phyloP scores from a whole-genome alignment of 2,888 invertebrate genomes.

The Drosophila lacicola region DNA sequence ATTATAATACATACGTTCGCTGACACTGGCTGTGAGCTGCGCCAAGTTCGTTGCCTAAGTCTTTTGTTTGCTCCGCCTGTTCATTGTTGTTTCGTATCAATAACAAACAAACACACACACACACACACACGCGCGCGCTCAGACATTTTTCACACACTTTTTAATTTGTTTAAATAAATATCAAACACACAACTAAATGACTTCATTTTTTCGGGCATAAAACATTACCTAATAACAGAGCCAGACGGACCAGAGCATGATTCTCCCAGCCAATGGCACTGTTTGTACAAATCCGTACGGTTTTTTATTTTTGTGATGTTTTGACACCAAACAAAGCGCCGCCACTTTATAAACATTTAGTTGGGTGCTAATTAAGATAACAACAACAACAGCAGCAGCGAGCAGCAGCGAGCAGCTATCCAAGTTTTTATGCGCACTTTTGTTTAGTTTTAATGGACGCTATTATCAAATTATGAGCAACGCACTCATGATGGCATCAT shows the following conservation, averaged over 20 bases:
- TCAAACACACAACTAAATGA: conserved; percentile 58
- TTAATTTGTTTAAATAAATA: conserved; percentile 73
- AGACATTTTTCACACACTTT: conserved; percentile 58
- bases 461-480: conserved; percentile 74
- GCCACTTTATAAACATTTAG: conserved; percentile 70
- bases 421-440: conserved; percentile 52
- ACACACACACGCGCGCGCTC: conserved; percentile 42
- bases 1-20: conserved; percentile 51
- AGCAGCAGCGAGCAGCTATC: conserved; percentile 21
- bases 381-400: conserved; percentile 23
- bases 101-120: conserved; percentile 32
- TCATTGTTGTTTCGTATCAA: conserved; percentile 54
- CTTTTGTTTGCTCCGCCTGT: conserved; percentile 62
- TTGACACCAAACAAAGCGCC: conserved; percentile 48
- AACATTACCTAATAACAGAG: conserved; percentile 41
- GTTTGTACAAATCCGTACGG: conserved; percentile 44
- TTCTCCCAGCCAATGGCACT: conserved; percentile 65
- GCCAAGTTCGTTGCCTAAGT: conserved; percentile 73
- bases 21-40: conserved; percentile 24
- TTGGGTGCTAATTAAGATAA: conserved; percentile 71
- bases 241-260: conserved; percentile 28
- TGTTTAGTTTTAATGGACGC: conserved; percentile 68
- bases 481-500: conserved; percentile 65
- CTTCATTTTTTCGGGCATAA: conserved; percentile 57
- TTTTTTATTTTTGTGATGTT: conserved; percentile 32